Percentiles rank a stretch among this genome's conserved stretches.
phyloP scores from a whole-genome alignment of 2,797 vertebrate species.

The Argyrosomus regius region DNA sequence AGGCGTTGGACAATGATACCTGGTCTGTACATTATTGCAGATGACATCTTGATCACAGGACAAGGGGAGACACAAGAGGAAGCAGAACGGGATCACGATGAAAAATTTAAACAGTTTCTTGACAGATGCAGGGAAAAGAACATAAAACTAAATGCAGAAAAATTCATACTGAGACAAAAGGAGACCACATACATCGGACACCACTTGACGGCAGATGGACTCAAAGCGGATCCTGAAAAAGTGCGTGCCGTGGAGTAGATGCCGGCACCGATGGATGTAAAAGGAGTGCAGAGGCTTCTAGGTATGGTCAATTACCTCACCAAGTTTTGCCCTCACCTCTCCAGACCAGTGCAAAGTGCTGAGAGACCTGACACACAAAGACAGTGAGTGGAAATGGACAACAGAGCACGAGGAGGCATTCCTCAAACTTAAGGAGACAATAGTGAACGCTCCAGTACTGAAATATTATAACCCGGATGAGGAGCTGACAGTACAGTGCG shows the following conservation, averaged over 20 bases:
- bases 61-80: conserved; percentile 26
- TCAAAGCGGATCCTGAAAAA: conserved; percentile 19
- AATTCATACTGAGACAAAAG: conserved; percentile 26
- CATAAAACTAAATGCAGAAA: conserved; percentile 33
- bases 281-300: conserved; percentile 9
- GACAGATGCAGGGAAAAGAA: conserved; percentile 20
- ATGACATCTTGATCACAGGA: conserved; percentile 41
- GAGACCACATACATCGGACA: conserved; percentile 30
- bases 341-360: conserved; percentile 31
- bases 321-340: conserved; percentile 37
- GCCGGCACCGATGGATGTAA: conserved; percentile 16
- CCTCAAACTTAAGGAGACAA: conserved; percentile 33
- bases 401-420: conserved; percentile 29
- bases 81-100: conserved; percentile 3
- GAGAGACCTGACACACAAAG: not conserved
- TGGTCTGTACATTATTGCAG: conserved; percentile 34
- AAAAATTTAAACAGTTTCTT: conserved; percentile 12
- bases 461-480: conserved; percentile 18
- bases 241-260: conserved; percentile 12
- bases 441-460: conserved; percentile 13
- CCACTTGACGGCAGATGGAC: conserved; percentile 14
- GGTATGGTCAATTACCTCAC: conserved; percentile 32
- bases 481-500: too few species aligned
- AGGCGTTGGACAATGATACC: not conserved
- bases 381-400: conserved; percentile 32